Evolutionary conservation across 2,113 vertebrate genomes (phyloP).

Genomic region (Lucifuga dentata): DNA sequence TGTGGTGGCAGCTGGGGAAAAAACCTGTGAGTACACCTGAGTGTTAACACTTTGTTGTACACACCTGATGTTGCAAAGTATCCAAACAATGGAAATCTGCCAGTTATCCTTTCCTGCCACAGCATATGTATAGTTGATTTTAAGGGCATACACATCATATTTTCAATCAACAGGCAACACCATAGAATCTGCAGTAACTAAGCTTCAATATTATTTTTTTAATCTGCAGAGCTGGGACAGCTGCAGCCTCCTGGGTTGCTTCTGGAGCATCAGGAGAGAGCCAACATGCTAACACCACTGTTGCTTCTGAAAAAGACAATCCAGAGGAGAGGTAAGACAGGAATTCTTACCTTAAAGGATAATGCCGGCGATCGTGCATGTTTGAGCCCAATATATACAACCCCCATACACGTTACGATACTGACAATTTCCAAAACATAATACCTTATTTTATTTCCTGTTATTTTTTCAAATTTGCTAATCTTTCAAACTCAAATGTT

Average conservation of each 20-base stretch:
- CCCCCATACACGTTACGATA: too few species aligned
- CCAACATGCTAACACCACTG: constrained; percentile 37
- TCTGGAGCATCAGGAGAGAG: constrained; percentile 42
- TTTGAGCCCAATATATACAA: too few species aligned
- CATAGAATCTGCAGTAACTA: neutral
- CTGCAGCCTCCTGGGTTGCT: constrained; percentile 44
- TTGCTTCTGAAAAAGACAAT: constrained; percentile 63
- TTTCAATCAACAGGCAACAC: neutral
- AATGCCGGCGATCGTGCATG: too few species aligned
- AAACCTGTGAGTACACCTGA: too few species aligned
- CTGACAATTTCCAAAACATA: too few species aligned
- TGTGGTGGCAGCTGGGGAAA: neutral
- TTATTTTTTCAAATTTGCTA: too few species aligned
- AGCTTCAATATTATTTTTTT: constrained; percentile 11
- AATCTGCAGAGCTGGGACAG: constrained; percentile 55
- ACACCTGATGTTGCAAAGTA: neutral
- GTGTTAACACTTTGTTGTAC: neutral
- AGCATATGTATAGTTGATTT: neutral
- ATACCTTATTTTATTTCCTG: too few species aligned
- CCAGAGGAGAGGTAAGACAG: constrained; percentile 70
- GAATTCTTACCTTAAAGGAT: neutral
- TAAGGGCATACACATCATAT: neutral
- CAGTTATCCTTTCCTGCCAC: neutral
- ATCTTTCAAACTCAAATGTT: too few species aligned
- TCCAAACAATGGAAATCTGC: neutral